phyloP scores from a whole-genome alignment of 2,113 vertebrate species.

The Lepus europaeus region DNA sequence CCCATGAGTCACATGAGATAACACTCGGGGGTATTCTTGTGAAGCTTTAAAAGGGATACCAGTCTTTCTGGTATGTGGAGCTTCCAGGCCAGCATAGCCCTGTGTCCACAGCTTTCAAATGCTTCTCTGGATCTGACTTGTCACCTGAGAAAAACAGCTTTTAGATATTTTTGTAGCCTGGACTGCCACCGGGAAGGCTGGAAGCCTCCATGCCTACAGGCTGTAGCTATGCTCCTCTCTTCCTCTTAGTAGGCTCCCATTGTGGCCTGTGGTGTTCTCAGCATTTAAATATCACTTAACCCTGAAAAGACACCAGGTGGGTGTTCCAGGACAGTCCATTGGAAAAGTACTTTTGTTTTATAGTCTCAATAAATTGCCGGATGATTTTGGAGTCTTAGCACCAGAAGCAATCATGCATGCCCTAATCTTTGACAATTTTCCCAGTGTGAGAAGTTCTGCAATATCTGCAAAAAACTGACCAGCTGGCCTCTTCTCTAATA shows the following conservation, averaged over 20 bases:
- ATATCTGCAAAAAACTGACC: not conserved
- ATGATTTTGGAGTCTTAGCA: not conserved
- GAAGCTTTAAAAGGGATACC: not conserved
- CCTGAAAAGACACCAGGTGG: not conserved
- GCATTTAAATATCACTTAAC: not conserved
- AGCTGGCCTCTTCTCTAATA: not conserved
- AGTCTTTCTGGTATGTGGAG: not conserved
- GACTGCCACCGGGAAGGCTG: not conserved
- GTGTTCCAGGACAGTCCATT: not conserved
- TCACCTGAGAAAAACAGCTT: not conserved
- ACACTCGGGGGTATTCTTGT: not conserved
- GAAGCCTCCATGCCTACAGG: no score
- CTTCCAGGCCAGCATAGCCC: not conserved
- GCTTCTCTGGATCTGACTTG: not conserved
- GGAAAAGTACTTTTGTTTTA: not conserved
- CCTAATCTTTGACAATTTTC: not conserved
- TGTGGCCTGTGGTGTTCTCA: no score
- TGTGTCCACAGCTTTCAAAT: not conserved
- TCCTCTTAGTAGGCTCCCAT: not conserved
- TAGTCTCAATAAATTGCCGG: not conserved
- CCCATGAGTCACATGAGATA: not conserved
- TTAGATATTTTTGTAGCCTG: no score
- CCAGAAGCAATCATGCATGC: not conserved
- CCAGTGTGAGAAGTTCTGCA: not conserved
- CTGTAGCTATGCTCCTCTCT: not conserved